These are phyloP conservation scores for Sinosuthora webbiana DNA, from an alignment of 2,113 vertebrate species.

Conservation along the genomic window DNA sequence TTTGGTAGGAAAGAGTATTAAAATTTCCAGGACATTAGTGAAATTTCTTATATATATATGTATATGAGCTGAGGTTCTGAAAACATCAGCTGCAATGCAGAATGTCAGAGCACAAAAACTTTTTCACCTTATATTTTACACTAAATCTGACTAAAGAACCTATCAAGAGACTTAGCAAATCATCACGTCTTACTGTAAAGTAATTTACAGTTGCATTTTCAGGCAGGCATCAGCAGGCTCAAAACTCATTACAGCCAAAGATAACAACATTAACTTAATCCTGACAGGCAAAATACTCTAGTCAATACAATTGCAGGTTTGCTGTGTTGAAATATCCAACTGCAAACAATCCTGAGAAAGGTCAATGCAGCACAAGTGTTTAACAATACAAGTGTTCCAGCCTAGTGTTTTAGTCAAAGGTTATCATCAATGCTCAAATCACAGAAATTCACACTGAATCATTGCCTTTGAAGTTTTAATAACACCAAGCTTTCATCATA, in stretches of 20 bases:
- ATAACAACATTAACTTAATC: slow-evolving; percentile 81
- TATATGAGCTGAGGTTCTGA: neutral
- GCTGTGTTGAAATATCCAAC: slow-evolving; percentile 48
- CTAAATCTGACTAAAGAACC: slow-evolving; percentile 52
- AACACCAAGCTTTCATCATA: neutral
- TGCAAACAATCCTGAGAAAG: slow-evolving; percentile 52
- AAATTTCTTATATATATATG: neutral
- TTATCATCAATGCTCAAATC: slow-evolving; percentile 16
- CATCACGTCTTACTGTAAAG: slow-evolving; percentile 74
- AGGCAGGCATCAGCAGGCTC: slow-evolving; percentile 68
- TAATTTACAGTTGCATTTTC: slow-evolving; percentile 75
- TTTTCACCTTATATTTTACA: slow-evolving; percentile 27
- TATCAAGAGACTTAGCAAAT: slow-evolving; percentile 75
- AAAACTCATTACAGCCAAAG: slow-evolving; percentile 75
- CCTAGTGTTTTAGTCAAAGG: slow-evolving; percentile 26
- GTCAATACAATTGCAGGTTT: slow-evolving; percentile 59
- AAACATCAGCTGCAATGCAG: neutral
- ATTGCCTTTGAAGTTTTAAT: slow-evolving; percentile 9
- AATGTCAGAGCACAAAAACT: neutral
- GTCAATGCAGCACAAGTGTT: slow-evolving; percentile 17
- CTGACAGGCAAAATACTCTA: slow-evolving; percentile 60
- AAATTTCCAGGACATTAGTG: slow-evolving; percentile 3
- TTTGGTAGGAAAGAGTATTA: neutral
- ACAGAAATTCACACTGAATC: slow-evolving; percentile 5
- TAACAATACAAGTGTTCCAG: neutral